Evolutionary conservation across 2,888 invertebrate species (phyloP), one percentile per base, ranked within the genome.

Genomic region (Dyspetes luteomarginatus): DNA sequence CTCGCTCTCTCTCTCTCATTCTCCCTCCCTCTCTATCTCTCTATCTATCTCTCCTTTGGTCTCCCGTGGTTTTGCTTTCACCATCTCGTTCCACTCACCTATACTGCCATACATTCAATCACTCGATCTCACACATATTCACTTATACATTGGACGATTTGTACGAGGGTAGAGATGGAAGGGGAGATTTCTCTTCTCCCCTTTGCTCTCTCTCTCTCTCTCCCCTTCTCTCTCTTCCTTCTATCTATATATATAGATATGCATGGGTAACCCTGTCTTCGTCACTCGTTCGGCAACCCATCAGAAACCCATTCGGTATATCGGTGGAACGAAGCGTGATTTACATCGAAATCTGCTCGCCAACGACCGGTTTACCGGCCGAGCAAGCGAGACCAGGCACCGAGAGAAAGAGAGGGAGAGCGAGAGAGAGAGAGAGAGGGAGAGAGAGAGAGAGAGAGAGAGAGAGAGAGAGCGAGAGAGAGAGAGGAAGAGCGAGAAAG

Each of bases 341-440:
- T 87, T 87, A 87, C 86, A 87, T 86, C 78, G 86, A 85, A 87
- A 87, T 86, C 86, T 85, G 71, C 82, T 78, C 78, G 78, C 64
- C 43, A 43, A 75, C 78, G 82, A 83, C 82, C 83, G 80, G 82
- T 83, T 83, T 82, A 83, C 73, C 71, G 65, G 52, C 58, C 28
- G 55, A 7, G 1, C n/a, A 15, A 48, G 36, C 24, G 17, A 50
- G n/a, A n/a, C n/a, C n/a, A n/a, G n/a, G n/a, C n/a, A n/a, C n/a
- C n/a, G n/a, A n/a, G n/a, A n/a, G n/a, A 12, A 50, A 5, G 43
- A 17, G 65, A 60, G 58, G 17, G 76, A 62, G 26, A 17, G 74
- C 72, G 73, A 36, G 55, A 12, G 22, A n/a, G n/a, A n/a, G n/a
- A n/a, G n/a, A n/a, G n/a, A n/a, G n/a, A n/a, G n/a, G n/a, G n/a